These are phyloP conservation scores for Caerostris darwini DNA, from an alignment of 1,140 invertebrate species.

Conservation along the genomic window DNA sequence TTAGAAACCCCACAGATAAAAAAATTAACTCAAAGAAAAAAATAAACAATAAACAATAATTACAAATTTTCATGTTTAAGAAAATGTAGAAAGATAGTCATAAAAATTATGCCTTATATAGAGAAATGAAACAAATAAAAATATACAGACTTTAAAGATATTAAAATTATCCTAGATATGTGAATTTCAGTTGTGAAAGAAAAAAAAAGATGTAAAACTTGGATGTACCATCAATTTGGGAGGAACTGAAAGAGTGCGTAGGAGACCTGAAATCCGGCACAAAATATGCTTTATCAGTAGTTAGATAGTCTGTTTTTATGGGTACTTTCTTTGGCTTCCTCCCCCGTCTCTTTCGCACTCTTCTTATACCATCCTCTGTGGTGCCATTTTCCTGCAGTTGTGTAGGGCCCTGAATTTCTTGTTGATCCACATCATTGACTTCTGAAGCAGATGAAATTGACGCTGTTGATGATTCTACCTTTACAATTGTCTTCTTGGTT, in stretches of 20 bases:
- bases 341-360: constrained; percentile 25
- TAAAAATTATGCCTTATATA: no score
- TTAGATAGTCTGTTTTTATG: constrained; percentile 41
- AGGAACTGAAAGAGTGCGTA: neutral
- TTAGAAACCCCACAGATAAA: no score
- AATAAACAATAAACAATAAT: no score
- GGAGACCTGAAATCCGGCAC: constrained; percentile 20
- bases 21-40: no score
- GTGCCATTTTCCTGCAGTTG: neutral
- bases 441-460: constrained; percentile 52
- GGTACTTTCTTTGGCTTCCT: constrained; percentile 15
- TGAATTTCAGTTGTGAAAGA: neutral
- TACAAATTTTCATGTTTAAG: no score
- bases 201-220: neutral
- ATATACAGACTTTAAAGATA: no score
- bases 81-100: no score
- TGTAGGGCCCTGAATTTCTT: neutral
- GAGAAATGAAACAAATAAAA: no score
- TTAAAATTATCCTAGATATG: no score
- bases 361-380: neutral
- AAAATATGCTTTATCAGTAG: constrained; percentile 58
- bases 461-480: neutral
- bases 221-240: constrained; percentile 60
- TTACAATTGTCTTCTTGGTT: neutral
- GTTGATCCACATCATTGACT: neutral